Evolutionary conservation across 1,140 invertebrate species (phyloP).

Genomic region (Periplaneta americana): DNA sequence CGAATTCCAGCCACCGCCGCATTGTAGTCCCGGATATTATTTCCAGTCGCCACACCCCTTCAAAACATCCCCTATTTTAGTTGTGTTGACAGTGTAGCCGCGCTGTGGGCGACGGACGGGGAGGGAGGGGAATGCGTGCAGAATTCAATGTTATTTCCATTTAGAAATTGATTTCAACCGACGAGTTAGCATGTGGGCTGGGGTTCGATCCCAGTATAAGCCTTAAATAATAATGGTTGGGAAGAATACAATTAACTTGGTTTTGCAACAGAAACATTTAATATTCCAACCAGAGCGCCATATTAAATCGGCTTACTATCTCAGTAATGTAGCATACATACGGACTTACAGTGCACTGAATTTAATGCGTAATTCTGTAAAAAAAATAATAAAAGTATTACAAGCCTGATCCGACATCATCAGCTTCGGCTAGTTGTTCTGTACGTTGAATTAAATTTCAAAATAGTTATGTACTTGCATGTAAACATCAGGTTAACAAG

Average conservation of each 20-base stretch:
- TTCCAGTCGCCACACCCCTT: background rate
- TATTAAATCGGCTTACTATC: background rate
- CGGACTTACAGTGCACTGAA: background rate
- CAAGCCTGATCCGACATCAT: background rate
- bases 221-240: background rate
- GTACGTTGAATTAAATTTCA: background rate
- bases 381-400: background rate
- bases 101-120: background rate
- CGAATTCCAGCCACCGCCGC: no score
- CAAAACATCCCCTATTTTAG: background rate
- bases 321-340: background rate
- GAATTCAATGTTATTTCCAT: background rate
- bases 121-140: background rate
- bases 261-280: background rate
- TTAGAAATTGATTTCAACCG: background rate
- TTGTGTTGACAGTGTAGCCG: background rate
- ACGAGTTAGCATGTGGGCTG: background rate
- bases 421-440: background rate
- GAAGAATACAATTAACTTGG: background rate
- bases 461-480: background rate
- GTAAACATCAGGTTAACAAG: no score
- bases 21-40: no score
- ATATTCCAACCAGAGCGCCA: background rate
- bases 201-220: background rate
- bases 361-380: background rate